phyloP scores from a whole-genome alignment of 2,113 vertebrate species.

The Muntiacus reevesi region DNA sequence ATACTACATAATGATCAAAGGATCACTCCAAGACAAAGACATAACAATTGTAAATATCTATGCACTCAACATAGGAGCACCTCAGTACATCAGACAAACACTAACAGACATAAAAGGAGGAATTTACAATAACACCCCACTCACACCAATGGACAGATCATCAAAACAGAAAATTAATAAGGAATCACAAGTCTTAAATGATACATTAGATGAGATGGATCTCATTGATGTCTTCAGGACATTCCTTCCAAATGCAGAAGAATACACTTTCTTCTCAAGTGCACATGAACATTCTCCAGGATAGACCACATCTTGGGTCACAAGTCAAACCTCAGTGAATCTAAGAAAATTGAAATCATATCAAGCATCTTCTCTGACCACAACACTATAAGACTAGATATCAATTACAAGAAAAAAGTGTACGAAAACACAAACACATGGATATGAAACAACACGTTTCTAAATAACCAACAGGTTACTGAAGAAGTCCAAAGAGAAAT shows the following conservation, averaged over 20 bases:
- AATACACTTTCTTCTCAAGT: background rate
- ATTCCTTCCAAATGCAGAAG: background rate
- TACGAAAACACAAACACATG: background rate
- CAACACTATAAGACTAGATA: background rate
- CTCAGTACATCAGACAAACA: background rate
- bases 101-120: background rate
- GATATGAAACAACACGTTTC: background rate
- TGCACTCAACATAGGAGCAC: background rate
- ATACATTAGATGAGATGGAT: background rate
- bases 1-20: background rate
- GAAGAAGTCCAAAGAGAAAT: background rate
- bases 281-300: background rate
- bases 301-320: background rate
- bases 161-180: background rate
- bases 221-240: background rate
- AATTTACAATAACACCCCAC: background rate
- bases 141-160: background rate
- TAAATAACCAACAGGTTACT: background rate
- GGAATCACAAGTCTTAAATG: background rate
- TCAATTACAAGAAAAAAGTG: background rate
- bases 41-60: background rate
- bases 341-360: background rate
- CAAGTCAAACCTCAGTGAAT: background rate
- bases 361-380: background rate
- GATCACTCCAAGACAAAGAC: background rate